Evolutionary conservation across 2,888 invertebrate genomes (phyloP).

Genomic region (Drosophila rellima): DNA sequence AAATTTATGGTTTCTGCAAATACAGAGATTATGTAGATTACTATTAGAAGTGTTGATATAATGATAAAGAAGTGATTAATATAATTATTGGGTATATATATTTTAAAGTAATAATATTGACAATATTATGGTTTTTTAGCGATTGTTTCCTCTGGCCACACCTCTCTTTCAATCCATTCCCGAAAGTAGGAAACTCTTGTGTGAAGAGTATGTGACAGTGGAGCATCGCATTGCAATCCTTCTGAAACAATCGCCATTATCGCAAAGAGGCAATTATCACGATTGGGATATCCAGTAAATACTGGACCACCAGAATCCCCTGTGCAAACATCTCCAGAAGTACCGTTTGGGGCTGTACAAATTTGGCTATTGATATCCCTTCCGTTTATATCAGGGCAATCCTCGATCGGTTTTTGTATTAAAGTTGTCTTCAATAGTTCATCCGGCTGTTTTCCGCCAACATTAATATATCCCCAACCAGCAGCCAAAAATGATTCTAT

Average conservation of each 20-base stretch:
- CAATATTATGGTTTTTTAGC: background rate
- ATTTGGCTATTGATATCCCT: background rate
- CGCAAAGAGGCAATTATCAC: conserved; percentile 20
- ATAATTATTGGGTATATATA: no score
- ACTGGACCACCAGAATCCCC: conserved; percentile 51
- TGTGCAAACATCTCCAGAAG: conserved; percentile 14
- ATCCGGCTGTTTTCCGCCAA: rapidly evolving
- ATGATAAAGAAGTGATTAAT: no score
- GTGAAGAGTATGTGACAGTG: background rate
- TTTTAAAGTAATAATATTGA: background rate
- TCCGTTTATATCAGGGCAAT: rapidly evolving
- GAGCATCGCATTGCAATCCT: rapidly evolving
- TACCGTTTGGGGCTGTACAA: background rate
- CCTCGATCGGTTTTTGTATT: background rate
- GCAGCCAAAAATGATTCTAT: background rate
- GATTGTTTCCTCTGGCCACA: conserved; percentile 24
- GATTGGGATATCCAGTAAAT: conserved; percentile 6
- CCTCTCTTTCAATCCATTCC: conserved; percentile 42
- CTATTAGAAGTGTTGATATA: no score
- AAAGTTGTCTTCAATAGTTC: conserved; percentile 10
- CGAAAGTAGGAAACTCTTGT: conserved; percentile 22
- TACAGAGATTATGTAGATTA: no score
- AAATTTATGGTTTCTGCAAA: no score
- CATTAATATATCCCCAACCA: conserved; percentile 22
- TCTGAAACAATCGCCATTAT: conserved; percentile 25